A percentile compares a stretch with the other conserved stretches of the same genome.
Conservation (phyloP, 2,888 invertebrate genomes). For the Mesochorus sp. region DNA sequence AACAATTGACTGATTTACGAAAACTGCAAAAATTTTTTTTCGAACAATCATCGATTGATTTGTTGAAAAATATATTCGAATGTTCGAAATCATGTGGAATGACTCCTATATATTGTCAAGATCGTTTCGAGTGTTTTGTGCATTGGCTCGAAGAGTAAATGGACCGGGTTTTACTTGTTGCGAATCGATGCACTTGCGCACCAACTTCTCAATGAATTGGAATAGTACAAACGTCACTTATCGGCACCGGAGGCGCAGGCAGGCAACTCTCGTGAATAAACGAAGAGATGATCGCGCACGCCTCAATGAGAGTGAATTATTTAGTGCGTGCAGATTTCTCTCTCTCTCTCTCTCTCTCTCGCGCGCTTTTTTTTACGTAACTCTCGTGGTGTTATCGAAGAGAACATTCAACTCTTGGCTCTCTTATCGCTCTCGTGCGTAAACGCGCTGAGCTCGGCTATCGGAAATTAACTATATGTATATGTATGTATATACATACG, state of each 20-base stretch:
- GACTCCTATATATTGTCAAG: background rate
- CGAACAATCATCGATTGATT: no score
- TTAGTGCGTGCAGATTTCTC: slow-evolving; percentile 47
- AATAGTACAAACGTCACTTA: slow-evolving; percentile 36
- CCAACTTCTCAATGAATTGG: slow-evolving; percentile 52
- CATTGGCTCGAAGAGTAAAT: slow-evolving; percentile 13
- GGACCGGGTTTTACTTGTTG: slow-evolving; percentile 31
- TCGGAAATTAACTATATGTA: slow-evolving; percentile 49
- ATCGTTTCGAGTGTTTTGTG: background rate
- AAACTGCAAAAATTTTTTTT: no score
- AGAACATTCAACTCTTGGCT: slow-evolving; percentile 60
- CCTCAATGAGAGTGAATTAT: slow-evolving; percentile 56
- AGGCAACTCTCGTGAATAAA: slow-evolving; percentile 23
- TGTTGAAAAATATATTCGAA: no score
- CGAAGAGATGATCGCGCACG: slow-evolving; percentile 29
- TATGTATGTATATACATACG: background rate
- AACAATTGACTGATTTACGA: no score
- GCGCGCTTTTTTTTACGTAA: slow-evolving; percentile 46
- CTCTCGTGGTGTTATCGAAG: slow-evolving; percentile 33
- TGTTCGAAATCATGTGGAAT: no score
- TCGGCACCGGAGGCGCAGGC: slow-evolving; percentile 27
- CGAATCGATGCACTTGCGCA: slow-evolving; percentile 30
- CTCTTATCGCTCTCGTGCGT: slow-evolving; percentile 50
- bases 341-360: slow-evolving; percentile 5
- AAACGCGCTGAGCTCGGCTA: slow-evolving; percentile 45